Base-by-base conservation (phyloP, 2,113 vertebrate species). In the Perca flavescens region DNA sequence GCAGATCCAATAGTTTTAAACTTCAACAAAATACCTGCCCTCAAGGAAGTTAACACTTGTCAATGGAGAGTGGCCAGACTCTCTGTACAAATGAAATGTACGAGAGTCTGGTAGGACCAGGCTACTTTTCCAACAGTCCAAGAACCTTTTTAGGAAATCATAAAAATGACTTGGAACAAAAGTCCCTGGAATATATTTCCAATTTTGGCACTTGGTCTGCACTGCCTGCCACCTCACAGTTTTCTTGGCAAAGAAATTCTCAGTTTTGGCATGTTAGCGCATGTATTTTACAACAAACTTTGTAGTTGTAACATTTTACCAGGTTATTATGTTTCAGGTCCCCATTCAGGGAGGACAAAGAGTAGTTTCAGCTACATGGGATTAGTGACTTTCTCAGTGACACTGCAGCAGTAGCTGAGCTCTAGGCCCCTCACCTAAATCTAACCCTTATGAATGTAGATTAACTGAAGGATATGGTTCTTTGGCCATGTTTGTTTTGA, bases 401-500 rank as follows among this genome's bases (percentile, higher is more conserved):
- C 67, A 86, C 81, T 16, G 75, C 47, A 79, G 80, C 46, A 61
- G 79, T 62, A 84, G 84, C 85, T 85, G 87, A 92, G 84, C 87
- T 75, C 62, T n/a, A 22, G 58, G 75, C 54, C 73, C 74, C 73
- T 58, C 67, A 64, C 63, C 62, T 70, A 87, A 89, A 85, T 83
- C 76, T 87, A 78, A 89, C 76, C 81, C 81, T 28, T 83, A 64
- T 90, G 89, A 90, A 89, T 77, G 73, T 79, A 88, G 87, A 88
- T 94, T 93, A 94, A 91, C 70, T 64, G 58, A 46, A 84, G 81
- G 74, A 85, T 92, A 87, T 76, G 79, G 86, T 79, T 93, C 79
- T 92, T 90, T 84, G 84, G 84, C 50, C 34, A 11, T 93, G 93
- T 94, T 94, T 95, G 91, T 95, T 95, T 94, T 94, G 83, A 93